These are phyloP conservation scores for Ceratitis capitata DNA, from an alignment of 1,140 invertebrate genomes.

Conservation along the genomic window DNA sequence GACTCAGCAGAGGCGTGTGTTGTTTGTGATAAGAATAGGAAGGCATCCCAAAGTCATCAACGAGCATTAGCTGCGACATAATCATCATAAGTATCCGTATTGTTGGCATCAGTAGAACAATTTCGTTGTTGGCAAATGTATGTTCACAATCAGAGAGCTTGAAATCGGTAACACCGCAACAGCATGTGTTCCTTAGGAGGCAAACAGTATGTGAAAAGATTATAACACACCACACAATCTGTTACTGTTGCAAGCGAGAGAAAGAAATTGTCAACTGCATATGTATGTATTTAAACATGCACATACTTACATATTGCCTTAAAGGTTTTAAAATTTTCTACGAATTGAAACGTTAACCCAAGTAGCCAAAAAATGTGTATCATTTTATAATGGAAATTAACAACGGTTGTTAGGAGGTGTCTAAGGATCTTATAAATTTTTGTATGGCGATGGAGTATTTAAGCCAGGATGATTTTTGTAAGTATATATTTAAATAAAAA, in stretches of 20 bases:
- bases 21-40: constrained; percentile 25
- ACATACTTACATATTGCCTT: neutral
- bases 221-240: constrained; percentile 55
- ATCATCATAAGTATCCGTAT: neutral
- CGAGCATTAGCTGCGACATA: neutral
- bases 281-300: no score
- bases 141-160: neutral
- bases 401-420: no score
- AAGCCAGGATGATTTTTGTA: no score
- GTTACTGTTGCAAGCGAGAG: constrained; percentile 46
- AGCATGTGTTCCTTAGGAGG: constrained; percentile 59
- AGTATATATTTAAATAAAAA: no score
- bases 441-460: no score
- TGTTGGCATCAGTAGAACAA: neutral
- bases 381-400: neutral
- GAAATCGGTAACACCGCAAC: constrained; percentile 43
- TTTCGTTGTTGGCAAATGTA: neutral
- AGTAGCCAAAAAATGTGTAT: neutral
- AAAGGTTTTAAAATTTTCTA: neutral
- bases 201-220: constrained; percentile 42
- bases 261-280: neutral
- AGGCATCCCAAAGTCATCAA: neutral
- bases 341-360: neutral
- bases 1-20: neutral
- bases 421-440: no score